Base-by-base conservation (phyloP, 2,888 invertebrate species). In the Sarcophaga carnaria region DNA sequence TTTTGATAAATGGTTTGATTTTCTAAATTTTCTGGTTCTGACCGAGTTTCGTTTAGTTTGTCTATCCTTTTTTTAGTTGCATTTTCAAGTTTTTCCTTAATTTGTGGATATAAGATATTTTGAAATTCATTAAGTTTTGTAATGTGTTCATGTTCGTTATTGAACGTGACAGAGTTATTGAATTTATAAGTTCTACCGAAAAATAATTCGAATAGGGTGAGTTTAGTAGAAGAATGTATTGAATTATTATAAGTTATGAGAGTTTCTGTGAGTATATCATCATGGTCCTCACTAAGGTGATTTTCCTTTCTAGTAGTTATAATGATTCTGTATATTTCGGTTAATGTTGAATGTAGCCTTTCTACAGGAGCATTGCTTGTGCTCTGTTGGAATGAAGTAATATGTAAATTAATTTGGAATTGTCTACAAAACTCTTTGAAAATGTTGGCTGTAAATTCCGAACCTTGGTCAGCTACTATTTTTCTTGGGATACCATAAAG, bases 311-410 rank as follows among this genome's bases (percentile, higher is more conserved):
- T 64, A 62, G 60, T 70, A 71, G 14, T 37, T 69, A 3, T 12
- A 60, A 78, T n/a, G 74, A 78, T 77, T 69, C 82, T 67, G 4
- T 86, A 71, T 63, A 86, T 86, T 71, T 86, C 82, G 2, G 83
- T 86, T 49, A 49, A 14, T 12, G 27, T 64, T n/a, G 64, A 64
- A 14, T 64, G 64, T 64, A 27, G 27, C 10, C 22, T 64, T 27
- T 64, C 64, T 64, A 64, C 64, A 8, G 64, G 64, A 25, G 27
- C 22, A 27, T 64, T 64, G 27, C 64, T 64, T 64, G 60, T 69
- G n/a, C 60, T 77, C 22, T 77, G 66, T 60, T 69, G 47, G 17
- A 69, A 67, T 20, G 77, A 67, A 37, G 76, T 76, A 37, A 59
- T 66, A 10, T 76, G 66, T 14, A 76, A n/a, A 2, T 69, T 25